Evolutionary conservation across 1,140 invertebrate species (phyloP).

Genomic region (Temnothorax nylanderi): DNA sequence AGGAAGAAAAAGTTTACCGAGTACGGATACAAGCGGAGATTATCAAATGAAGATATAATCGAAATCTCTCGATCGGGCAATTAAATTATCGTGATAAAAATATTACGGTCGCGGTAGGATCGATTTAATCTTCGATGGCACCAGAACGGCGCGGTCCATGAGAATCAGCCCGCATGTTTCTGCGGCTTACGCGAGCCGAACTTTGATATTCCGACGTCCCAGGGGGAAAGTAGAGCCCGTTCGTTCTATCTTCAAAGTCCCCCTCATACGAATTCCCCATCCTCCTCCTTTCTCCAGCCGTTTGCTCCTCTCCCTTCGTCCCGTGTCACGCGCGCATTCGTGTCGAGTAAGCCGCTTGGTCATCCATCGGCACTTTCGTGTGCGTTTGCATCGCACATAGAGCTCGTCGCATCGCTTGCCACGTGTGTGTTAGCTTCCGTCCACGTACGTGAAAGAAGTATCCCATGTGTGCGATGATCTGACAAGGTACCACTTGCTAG

Average conservation of each 20-base stretch:
- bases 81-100: slow-evolving; percentile 46
- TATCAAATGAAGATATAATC: slow-evolving; percentile 19
- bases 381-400: slow-evolving; percentile 53
- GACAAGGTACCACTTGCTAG: neutral
- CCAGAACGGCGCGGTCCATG: slow-evolving; percentile 27
- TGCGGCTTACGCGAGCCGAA: slow-evolving; percentile 31
- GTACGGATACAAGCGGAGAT: neutral
- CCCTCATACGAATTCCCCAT: slow-evolving; percentile 52
- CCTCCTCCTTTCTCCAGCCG: slow-evolving; percentile 37
- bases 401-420: slow-evolving; percentile 15
- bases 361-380: slow-evolving; percentile 56
- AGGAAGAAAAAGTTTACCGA: neutral
- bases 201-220: slow-evolving; percentile 65
- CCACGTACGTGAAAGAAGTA: slow-evolving; percentile 24
- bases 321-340: slow-evolving; percentile 59
- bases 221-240: slow-evolving; percentile 65
- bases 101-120: slow-evolving; percentile 39
- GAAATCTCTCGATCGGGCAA: neutral
- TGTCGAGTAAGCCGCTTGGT: slow-evolving; percentile 68
- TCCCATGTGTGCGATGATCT: neutral
- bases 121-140: slow-evolving; percentile 43
- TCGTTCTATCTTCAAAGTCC: slow-evolving; percentile 71
- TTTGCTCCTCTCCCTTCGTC: slow-evolving; percentile 23
- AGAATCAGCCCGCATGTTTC: slow-evolving; percentile 58
- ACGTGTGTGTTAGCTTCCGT: neutral